Conservation (phyloP, 30 jellyfish, hydroid and myxozoan species). For the Aurelia sp. region DNA sequence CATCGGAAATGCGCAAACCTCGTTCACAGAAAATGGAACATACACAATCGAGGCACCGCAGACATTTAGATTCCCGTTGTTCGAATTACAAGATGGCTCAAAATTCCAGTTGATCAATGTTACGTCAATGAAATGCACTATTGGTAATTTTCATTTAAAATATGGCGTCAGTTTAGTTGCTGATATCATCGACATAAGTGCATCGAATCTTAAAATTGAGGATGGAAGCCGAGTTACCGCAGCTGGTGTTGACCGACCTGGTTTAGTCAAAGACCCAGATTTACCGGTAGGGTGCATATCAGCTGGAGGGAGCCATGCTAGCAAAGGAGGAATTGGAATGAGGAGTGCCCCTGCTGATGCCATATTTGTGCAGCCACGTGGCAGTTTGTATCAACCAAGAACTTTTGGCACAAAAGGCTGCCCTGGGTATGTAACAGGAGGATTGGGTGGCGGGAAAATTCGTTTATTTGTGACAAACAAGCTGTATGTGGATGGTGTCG, state of each 20-base stretch:
- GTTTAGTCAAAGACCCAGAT: conserved; percentile 38
- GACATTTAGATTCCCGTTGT: conserved; percentile 68
- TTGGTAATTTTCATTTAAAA: conserved; percentile 64
- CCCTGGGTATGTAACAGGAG: conserved; percentile 56
- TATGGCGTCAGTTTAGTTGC: conserved; percentile 67
- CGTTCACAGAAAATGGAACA: conserved; percentile 70
- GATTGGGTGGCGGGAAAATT: conserved; percentile 55
- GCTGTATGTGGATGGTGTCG: conserved; percentile 61
- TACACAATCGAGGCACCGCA: conserved; percentile 59
- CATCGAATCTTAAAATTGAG: conserved; percentile 51
- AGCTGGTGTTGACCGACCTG: conserved; percentile 64
- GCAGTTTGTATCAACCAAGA: conserved; percentile 47
- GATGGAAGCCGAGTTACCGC: conserved; percentile 71
- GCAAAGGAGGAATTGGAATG: conserved; percentile 50
- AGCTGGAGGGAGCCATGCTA: conserved; percentile 79
- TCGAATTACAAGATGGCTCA: conserved; percentile 71
- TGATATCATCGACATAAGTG: conserved; percentile 67
- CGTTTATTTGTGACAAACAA: conserved; percentile 48
- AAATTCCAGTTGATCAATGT: conserved; percentile 62
- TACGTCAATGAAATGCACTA: conserved; percentile 70
- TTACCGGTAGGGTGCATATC: conserved; percentile 46
- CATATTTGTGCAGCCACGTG: conserved; percentile 31
- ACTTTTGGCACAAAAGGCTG: conserved; percentile 60
- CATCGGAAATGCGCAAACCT: conserved; percentile 68
- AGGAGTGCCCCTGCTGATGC: background rate